Evolutionary conservation across 2,888 invertebrate genomes (phyloP), one percentile per base, ranked within the genome.

Genomic region (Hybos culiciformis): DNA sequence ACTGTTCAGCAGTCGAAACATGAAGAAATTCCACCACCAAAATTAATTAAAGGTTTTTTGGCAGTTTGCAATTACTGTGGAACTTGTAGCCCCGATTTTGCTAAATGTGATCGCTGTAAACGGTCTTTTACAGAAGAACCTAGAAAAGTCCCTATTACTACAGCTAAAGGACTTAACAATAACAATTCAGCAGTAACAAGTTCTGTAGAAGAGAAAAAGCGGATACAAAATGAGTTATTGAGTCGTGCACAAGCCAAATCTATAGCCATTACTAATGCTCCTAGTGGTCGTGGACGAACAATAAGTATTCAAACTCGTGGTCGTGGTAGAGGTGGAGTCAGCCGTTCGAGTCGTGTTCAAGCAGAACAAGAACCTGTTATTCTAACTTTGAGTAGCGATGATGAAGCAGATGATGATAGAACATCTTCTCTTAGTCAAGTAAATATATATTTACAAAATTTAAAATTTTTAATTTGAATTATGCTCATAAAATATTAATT

Each of bases 61-160:
- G 85, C 85, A 7, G 73, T 90, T 2, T 91, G 91, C 63, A 75
- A 76, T 49, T 72, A 74, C 50, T 91, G 91, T 62, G 90, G 90
- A 15, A 78, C 80, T 57, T 73, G 79, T 37, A 85, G 86, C 41
- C 72, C 74, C 53, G 81, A 87, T 62, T 84, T 87, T 61, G 80
- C 77, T 53, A 76, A 75, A 47, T 91, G 91, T 66, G 77, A 81
- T 63, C 67, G 78, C 51, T 84, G 84, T 68, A 77, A 74, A 59
- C 70, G 78, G 54, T 75, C 78, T 56, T 74, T 84, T 53, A 75
- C 78, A 2, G 80, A 81, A 47, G 78, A 81, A 55, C 81, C 82
- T 23, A 83, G 82, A 64, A 63, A 65, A 20, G 56, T 63, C 9
- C 39, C 46, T 9, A 41, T 42, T 12, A 32, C 36, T 1, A 34